Conservation (phyloP, 2,888 invertebrate genomes). For the Synanthedon tipuliformis region DNA sequence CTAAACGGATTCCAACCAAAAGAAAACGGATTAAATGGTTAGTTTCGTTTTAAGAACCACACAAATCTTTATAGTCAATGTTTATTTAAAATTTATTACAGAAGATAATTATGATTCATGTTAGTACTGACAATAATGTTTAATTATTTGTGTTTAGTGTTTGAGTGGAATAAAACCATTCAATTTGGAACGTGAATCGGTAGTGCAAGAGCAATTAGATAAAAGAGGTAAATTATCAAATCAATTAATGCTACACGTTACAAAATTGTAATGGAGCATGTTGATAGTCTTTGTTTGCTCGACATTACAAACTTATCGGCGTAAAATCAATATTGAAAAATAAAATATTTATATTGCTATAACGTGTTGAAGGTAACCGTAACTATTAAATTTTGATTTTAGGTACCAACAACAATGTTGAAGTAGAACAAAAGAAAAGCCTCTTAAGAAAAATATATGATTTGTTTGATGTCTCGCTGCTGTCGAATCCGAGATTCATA, state of each 20-base stretch:
- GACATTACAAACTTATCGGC: too few relatives aligned
- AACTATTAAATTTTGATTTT: slow-evolving; percentile 12
- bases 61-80: neutral
- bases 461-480: slow-evolving; percentile 73
- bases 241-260: slow-evolving; percentile 4
- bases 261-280: neutral
- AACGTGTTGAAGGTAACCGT: neutral
- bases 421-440: slow-evolving; percentile 16
- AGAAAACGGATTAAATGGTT: slow-evolving; percentile 29
- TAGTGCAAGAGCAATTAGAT: slow-evolving; percentile 2
- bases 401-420: slow-evolving; percentile 15
- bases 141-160: neutral
- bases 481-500: slow-evolving; percentile 73
- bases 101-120: too few relatives aligned
- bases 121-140: too few relatives aligned
- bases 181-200: neutral
- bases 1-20: slow-evolving; percentile 12
- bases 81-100: neutral
- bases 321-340: neutral
- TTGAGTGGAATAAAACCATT: neutral
- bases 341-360: neutral
- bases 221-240: slow-evolving; percentile 2
- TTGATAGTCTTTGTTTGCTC: neutral
- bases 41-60: slow-evolving; percentile 6
- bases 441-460: slow-evolving; percentile 40